Conservation (phyloP, 2,797 vertebrate genomes). For the Aselliscus stoliczkanus region DNA sequence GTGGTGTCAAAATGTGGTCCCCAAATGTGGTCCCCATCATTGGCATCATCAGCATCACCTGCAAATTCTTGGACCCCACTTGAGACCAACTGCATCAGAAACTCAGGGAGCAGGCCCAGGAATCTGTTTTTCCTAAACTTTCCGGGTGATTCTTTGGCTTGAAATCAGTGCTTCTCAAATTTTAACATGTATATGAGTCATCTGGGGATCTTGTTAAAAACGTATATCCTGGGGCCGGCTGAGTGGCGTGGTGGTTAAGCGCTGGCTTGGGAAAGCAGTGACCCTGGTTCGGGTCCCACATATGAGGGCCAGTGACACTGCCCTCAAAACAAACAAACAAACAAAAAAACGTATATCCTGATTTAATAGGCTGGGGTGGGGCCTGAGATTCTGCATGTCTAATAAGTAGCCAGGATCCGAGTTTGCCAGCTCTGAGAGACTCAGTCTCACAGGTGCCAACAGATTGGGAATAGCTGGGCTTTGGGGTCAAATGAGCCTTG, state of each 20-base stretch:
- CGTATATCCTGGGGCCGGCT: too few relatives aligned
- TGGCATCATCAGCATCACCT: not conserved
- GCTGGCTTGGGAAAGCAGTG: too few relatives aligned
- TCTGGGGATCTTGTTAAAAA: not conserved
- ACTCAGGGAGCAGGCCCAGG: not conserved
- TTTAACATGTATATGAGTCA: not conserved
- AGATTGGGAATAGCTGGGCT: not conserved
- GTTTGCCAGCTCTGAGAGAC: not conserved
- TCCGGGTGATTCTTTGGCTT: not conserved
- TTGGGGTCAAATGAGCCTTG: not conserved
- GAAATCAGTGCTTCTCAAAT: not conserved
- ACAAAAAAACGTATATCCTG: not conserved
- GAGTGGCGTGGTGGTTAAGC: too few relatives aligned
- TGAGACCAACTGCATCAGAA: not conserved
- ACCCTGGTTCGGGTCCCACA: too few relatives aligned
- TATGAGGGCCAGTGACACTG: too few relatives aligned
- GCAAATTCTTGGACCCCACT: not conserved
- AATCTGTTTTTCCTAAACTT: not conserved
- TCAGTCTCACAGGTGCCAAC: rapidly evolving
- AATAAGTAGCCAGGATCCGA: not conserved
- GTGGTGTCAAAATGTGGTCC: not conserved
- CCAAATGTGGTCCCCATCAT: rapidly evolving
- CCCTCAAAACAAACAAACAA: too few relatives aligned
- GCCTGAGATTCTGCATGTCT: not conserved
- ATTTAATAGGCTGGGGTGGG: not conserved